Percentiles rank a stretch among this genome's conserved stretches.
Evolutionary conservation across 1,140 invertebrate genomes (phyloP).

Genomic region (Teleogryllus occipitalis): DNA sequence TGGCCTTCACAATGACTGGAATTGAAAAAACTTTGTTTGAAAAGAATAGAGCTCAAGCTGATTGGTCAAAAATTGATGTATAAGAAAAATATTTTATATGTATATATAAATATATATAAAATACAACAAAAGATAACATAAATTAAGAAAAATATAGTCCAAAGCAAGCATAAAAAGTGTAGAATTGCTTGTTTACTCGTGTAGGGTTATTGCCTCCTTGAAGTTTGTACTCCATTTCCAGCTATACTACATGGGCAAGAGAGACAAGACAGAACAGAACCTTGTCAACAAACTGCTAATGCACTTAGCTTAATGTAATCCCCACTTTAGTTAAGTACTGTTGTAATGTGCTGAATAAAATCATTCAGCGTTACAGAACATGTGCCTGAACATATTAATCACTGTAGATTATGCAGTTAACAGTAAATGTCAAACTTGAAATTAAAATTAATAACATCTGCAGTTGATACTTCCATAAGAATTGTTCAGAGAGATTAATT

Average conservation of each 20-base stretch:
- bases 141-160: constrained; percentile 20
- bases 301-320: neutral
- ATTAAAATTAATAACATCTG: too few relatives aligned
- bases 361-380: too few relatives aligned
- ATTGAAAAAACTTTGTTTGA: neutral
- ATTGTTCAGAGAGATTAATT: too few relatives aligned
- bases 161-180: constrained; percentile 28
- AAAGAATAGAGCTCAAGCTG: constrained; percentile 24
- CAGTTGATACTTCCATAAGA: too few relatives aligned
- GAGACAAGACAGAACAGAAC: constrained; percentile 19
- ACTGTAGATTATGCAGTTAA: too few relatives aligned
- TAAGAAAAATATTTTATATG: constrained; percentile 16
- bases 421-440: too few relatives aligned
- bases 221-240: constrained; percentile 92
- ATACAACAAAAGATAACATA: constrained; percentile 1
- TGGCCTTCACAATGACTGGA: neutral
- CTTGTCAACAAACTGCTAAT: constrained; percentile 17
- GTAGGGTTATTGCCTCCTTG: constrained; percentile 76
- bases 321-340: neutral
- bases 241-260: constrained; percentile 57
- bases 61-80: constrained; percentile 16
- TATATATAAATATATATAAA: constrained; percentile 22
- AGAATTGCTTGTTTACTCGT: constrained; percentile 50
- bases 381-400: too few relatives aligned
- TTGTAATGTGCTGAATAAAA: too few relatives aligned